Evolutionary conservation across 2,113 vertebrate genomes (phyloP).

Genomic region (Rhinoderma darwinii): DNA sequence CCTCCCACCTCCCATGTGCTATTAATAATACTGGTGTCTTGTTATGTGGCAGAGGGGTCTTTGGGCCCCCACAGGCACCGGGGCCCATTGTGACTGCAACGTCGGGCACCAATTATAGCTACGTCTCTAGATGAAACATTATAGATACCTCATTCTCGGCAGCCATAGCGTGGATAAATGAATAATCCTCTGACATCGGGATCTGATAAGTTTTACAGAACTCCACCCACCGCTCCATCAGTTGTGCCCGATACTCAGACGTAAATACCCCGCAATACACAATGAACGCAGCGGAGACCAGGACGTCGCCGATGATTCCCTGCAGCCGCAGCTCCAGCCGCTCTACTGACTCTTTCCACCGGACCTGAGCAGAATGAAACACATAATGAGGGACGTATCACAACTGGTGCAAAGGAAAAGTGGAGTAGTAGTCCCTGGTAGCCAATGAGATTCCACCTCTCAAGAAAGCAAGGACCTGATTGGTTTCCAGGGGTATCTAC

Average conservation of each 20-base stretch:
- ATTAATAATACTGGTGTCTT: no score
- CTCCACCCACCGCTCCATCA: conserved; percentile 28
- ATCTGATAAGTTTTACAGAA: conserved; percentile 56
- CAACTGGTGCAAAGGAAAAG: no score
- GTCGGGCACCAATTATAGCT: no score
- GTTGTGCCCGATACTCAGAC: conserved; percentile 57
- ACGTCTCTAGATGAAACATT: not conserved
- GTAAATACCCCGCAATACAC: conserved; percentile 64
- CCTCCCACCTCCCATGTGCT: no score
- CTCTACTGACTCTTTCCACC: conserved; percentile 67
- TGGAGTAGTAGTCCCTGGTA: no score
- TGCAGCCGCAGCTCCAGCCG: conserved; percentile 54
- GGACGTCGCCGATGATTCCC: conserved; percentile 60
- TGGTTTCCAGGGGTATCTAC: no score
- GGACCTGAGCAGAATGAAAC: conserved; percentile 59
- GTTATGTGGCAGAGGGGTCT: no score
- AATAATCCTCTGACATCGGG: conserved; percentile 60
- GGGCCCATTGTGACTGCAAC: no score
- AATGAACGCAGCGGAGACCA: conserved; percentile 61
- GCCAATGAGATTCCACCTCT: no score
- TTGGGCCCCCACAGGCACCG: no score
- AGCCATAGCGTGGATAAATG: conserved; percentile 62
- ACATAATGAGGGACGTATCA: not conserved
- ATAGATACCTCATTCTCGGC: conserved; percentile 60
- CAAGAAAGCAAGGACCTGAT: no score